Conservation (phyloP, 92 coral and sea anemone genomes). For the Scolanthus callimorphus region DNA sequence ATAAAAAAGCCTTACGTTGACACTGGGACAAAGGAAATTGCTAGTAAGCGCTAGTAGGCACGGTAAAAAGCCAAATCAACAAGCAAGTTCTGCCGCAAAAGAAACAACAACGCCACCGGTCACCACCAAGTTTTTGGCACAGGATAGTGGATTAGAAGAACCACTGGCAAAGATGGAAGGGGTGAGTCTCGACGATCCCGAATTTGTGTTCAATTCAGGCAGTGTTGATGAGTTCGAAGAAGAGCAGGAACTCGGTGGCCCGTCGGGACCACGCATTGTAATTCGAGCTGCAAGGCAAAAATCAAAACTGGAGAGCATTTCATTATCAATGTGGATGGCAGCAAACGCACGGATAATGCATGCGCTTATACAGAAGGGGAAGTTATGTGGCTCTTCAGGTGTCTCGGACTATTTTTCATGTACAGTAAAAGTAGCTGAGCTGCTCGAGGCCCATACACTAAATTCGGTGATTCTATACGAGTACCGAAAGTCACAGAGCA, state of each 20-base stretch:
- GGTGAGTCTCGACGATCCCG: no score
- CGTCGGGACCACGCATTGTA: slow-evolving; percentile 17
- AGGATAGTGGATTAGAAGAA: no score
- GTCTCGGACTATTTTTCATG: slow-evolving; percentile 17
- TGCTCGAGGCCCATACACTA: slow-evolving; percentile 13
- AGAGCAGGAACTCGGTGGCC: slow-evolving; percentile 20
- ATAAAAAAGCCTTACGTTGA: no score
- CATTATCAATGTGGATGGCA: slow-evolving; percentile 23
- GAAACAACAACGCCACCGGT: no score
- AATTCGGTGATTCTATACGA: slow-evolving; percentile 3
- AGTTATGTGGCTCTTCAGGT: slow-evolving; percentile 10
- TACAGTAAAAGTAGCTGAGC: slow-evolving; percentile 21
- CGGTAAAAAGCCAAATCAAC: no score
- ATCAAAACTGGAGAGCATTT: slow-evolving; percentile 28
- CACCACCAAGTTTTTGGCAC: no score
- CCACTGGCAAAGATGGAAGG: no score
- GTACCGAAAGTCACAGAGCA: slow-evolving; percentile 23
- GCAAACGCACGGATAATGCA: slow-evolving; percentile 34
- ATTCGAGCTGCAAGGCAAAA: slow-evolving; percentile 32
- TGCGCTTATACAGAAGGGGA: slow-evolving; percentile 12
- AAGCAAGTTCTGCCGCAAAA: no score
- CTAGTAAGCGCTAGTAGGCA: no score
- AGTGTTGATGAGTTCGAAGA: slow-evolving; percentile 16
- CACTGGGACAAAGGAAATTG: no score
- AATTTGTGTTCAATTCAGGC: slow-evolving; percentile 7